Evolutionary conservation across 1,140 invertebrate species (phyloP).

Genomic region (Trachymyrmex septentrionalis): DNA sequence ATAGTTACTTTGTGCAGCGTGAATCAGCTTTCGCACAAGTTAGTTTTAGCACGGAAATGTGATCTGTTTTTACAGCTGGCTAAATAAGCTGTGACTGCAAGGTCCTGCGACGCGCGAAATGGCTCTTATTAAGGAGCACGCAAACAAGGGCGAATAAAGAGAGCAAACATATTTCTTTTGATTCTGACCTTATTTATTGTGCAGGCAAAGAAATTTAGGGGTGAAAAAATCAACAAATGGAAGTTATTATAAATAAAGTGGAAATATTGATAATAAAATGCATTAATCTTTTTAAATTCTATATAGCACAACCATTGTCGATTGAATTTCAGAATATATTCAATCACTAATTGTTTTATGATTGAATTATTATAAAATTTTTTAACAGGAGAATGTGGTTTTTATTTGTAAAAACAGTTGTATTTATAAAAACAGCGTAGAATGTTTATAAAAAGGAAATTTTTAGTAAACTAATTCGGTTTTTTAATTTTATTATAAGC

Average conservation of each 20-base stretch:
- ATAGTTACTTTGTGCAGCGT: not conserved
- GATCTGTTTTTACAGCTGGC: slow-evolving; percentile 68
- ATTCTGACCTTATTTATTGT: slow-evolving; percentile 36
- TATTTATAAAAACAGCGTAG: not conserved
- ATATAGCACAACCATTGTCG: not conserved
- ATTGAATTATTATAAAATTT: not conserved
- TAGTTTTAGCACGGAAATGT: slow-evolving; percentile 39
- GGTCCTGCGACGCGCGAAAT: slow-evolving; percentile 43
- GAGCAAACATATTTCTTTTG: slow-evolving; percentile 18
- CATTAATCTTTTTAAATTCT: not conserved
- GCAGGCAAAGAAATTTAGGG: slow-evolving; percentile 9
- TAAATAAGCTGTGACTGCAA: slow-evolving; percentile 63
- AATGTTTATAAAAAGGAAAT: not conserved
- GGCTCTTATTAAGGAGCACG: slow-evolving; percentile 38
- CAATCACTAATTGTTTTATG: slow-evolving; percentile 2
- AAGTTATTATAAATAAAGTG: not conserved
- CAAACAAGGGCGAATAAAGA: slow-evolving; percentile 30
- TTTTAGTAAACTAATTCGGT: not conserved
- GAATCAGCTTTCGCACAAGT: slow-evolving; percentile 34
- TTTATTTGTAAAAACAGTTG: not conserved
- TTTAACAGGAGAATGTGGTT: not conserved
- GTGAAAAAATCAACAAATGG: slow-evolving; percentile 6
- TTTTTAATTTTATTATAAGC: not conserved
- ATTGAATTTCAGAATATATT: not conserved
- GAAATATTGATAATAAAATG: slow-evolving; percentile 1